phyloP scores from a whole-genome alignment of 1,140 invertebrate species.

The Vanessa atalanta region DNA sequence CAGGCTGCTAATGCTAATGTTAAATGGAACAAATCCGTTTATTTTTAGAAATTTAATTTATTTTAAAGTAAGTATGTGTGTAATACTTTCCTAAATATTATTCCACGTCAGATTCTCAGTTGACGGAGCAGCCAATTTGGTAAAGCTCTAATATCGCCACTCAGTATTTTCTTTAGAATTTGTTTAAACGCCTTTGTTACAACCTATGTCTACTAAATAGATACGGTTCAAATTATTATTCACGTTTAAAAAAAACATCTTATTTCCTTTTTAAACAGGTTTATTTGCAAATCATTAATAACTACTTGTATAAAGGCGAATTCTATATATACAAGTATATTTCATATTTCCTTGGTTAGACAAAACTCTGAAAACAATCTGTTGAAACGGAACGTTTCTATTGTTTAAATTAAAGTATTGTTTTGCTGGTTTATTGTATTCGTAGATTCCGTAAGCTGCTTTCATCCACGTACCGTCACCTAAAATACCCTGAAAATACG shows the following conservation, averaged over 20 bases:
- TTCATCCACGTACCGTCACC: constrained; percentile 61
- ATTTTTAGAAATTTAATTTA: no score
- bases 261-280: constrained; percentile 17
- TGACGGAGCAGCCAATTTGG: no score
- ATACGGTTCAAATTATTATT: no score
- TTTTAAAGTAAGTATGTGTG: no score
- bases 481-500: constrained; percentile 54
- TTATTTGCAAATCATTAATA: constrained; percentile 28
- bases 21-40: no score
- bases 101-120: no score
- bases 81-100: no score
- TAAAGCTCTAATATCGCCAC: no score
- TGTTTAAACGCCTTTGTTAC: no score
- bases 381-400: constrained; percentile 46
- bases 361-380: constrained; percentile 60
- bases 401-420: constrained; percentile 60
- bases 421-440: constrained; percentile 56
- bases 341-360: constrained; percentile 69
- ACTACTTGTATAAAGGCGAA: constrained; percentile 56
- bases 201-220: no score
- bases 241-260: background rate
- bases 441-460: constrained; percentile 53
- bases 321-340: constrained; percentile 73
- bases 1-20: no score
- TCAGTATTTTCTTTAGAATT: no score